These are phyloP conservation scores for Theonella swinhoei DNA, from an alignment of 37 sponge, comb jelly and placozoan genomes.

Conservation along the genomic window DNA sequence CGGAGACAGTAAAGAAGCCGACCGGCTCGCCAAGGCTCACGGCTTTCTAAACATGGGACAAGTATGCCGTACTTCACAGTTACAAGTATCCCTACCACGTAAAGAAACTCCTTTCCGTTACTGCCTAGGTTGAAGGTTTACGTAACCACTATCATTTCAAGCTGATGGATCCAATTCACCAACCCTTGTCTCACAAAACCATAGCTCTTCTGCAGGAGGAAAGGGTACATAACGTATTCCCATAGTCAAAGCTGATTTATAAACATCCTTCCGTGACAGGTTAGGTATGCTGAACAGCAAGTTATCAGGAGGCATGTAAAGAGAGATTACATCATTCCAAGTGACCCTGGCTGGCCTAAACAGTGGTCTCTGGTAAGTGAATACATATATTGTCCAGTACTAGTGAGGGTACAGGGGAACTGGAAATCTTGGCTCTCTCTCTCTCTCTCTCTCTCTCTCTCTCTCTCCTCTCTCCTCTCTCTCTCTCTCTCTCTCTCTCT, in stretches of 20 bases:
- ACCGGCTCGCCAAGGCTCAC: background rate
- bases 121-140: background rate
- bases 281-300: background rate
- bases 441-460: slow-evolving; percentile 44
- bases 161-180: background rate
- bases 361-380: slow-evolving; percentile 82
- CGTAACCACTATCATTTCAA: background rate
- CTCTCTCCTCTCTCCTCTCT: background rate
- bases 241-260: no score
- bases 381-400: no score
- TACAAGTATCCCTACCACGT: no score
- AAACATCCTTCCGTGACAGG: no score
- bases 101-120: background rate
- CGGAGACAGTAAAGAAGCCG: background rate
- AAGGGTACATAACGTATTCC: no score
- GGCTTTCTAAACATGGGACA: background rate
- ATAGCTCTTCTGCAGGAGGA: no score
- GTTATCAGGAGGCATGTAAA: background rate
- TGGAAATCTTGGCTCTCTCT: background rate
- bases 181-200: no score
- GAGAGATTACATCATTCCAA: slow-evolving; percentile 42
- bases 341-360: slow-evolving; percentile 64
- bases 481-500: no score
- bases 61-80: background rate
- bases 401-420: no score